Base-by-base conservation (phyloP, 2,113 vertebrate genomes). In the Hypanus sabinus region DNA sequence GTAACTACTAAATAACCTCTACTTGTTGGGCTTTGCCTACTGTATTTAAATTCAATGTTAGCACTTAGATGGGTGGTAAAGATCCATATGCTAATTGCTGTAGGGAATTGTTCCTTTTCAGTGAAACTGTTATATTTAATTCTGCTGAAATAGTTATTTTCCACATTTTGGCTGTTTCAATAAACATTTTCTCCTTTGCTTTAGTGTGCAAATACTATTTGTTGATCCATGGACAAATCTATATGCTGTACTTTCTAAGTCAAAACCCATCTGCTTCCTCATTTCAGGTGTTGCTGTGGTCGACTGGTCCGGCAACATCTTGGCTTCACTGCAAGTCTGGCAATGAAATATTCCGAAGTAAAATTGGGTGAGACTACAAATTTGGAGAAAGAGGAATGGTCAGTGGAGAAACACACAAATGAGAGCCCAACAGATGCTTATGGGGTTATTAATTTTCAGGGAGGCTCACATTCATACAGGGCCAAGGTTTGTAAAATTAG, bases 361-460 rank as follows among this genome's bases (percentile, higher is more conserved):
- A 99, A 98, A 97, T 95, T 98, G 97, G 98, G 97, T 98, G 98
- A 98, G 93, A 97, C 96, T 95, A 96, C 94, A 94, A 96, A 96
- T 94, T 96, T 97, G 57, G 97, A 97, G 94, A 94, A 94, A 95
- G 98, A 99, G 96, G 98, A 98, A 94, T 99, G 99, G 99, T 98
- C 98, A 10, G 98, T 99, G 97, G 98, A 99, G 96, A 98, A 98
- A 96, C 98, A 99, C 95, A 99, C 99, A 27, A 98, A 98, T 95
- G 97, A 98, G 95, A 98, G 97, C 95, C 97, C 98, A 95, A 99
- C 98, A 20, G 99, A 99, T 95, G 97, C 99, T 95, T 99, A 98
- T 22, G 99, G 99, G 94, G 97, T 99, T 96, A 97, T 99, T 97
- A 99, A 99, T 96, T 99, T 99, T 95, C 99, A 99, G 97, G 99